phyloP scores from a whole-genome alignment of 2,888 invertebrate genomes.

The Pyralis farinalis region DNA sequence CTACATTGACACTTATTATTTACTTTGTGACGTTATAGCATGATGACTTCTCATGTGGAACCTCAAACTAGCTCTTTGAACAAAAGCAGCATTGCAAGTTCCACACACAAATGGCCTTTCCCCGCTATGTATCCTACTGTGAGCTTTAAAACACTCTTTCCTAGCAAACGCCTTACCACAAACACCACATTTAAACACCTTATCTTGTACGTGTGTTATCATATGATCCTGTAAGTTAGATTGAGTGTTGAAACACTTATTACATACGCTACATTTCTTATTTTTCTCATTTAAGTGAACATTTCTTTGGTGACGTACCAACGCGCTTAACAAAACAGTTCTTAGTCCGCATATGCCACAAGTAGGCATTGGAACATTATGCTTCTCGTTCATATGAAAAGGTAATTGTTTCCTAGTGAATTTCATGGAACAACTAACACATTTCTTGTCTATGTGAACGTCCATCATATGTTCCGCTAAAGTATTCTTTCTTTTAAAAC shows the following conservation, averaged over 20 bases:
- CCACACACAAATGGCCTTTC: constrained; percentile 22
- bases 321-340: constrained; percentile 18
- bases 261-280: constrained; percentile 25
- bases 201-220: constrained; percentile 26
- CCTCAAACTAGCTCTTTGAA: constrained; percentile 24
- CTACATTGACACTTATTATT: too few species aligned
- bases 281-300: constrained; percentile 33
- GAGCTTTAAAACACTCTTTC: constrained; percentile 18
- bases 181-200: constrained; percentile 13
- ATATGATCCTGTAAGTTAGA: constrained; percentile 30
- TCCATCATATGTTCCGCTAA: constrained; percentile 19
- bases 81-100: constrained; percentile 20
- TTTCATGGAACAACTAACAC: constrained; percentile 7
- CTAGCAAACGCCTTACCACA: constrained; percentile 20
- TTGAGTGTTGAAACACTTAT: constrained; percentile 30
- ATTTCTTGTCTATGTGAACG: constrained; percentile 17
- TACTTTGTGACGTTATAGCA: not conserved
- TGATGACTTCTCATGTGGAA: constrained; percentile 25
- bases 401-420: constrained; percentile 12
- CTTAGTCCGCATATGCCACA: constrained; percentile 31
- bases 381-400: constrained; percentile 26
- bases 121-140: constrained; percentile 26
- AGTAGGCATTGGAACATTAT: constrained; percentile 29
- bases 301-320: constrained; percentile 29
- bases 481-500: constrained; percentile 31